phyloP scores from a whole-genome alignment of 2,888 invertebrate species.

The Saturnia japonica region DNA sequence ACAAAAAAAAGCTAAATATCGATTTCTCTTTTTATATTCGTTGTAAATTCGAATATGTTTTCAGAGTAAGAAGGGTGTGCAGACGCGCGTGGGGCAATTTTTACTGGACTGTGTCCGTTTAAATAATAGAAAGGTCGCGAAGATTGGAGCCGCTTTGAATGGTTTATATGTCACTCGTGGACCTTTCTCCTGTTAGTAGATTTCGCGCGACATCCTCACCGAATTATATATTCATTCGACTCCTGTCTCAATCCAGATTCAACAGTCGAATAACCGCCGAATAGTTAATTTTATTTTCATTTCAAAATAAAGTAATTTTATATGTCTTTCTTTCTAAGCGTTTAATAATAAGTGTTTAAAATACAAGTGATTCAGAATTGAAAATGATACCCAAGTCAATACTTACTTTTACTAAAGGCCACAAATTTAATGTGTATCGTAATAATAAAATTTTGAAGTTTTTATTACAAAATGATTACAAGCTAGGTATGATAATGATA shows the following conservation, averaged over 20 bases:
- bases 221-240: conserved; percentile 75
- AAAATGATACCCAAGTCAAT: too few species aligned
- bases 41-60: conserved; percentile 24
- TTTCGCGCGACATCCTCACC: conserved; percentile 65
- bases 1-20: not conserved
- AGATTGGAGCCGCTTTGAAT: conserved; percentile 77
- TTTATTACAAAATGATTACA: not conserved
- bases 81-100: conserved; percentile 64
- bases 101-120: conserved; percentile 67
- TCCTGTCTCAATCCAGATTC: conserved; percentile 55
- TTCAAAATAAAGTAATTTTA: not conserved
- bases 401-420: not conserved
- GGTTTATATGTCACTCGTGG: conserved; percentile 79
- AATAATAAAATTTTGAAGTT: too few species aligned
- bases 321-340: not conserved
- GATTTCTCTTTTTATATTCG: conserved; percentile 8
- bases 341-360: not conserved
- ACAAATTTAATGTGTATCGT: not conserved
- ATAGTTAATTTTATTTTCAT: not conserved
- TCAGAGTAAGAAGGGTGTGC: conserved; percentile 51
- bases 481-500: conserved; percentile 22
- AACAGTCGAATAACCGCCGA: conserved; percentile 46
- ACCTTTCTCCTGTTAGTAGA: conserved; percentile 69
- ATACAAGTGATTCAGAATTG: too few species aligned
- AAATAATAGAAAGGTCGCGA: conserved; percentile 79